Evolutionary conservation across 2,888 invertebrate species (phyloP).

Genomic region (Latheticus oryzae): DNA sequence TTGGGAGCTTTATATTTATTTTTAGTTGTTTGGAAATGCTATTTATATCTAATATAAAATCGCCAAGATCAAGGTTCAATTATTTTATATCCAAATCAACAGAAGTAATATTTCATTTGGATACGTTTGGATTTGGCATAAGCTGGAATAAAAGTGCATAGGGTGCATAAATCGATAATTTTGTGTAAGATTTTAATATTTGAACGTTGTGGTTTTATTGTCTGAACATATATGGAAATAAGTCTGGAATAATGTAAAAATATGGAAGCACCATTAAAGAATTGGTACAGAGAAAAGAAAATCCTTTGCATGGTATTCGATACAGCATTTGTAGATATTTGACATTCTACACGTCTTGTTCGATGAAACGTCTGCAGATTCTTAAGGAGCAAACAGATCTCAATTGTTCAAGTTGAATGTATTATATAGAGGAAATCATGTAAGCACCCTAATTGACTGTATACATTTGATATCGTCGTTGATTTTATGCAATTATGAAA

Average conservation of each 20-base stretch:
- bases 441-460: conserved; percentile 28
- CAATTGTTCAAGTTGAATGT: conserved; percentile 37
- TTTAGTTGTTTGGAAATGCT: too few species aligned
- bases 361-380: conserved; percentile 63
- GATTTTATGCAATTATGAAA: conserved; percentile 13
- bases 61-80: too few species aligned
- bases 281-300: conserved; percentile 31
- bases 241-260: conserved; percentile 34
- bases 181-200: too few species aligned
- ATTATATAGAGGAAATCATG: conserved; percentile 29
- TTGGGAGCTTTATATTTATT: too few species aligned
- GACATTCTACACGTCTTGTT: conserved; percentile 61
- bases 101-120: too few species aligned
- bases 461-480: conserved; percentile 24
- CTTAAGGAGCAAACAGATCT: conserved; percentile 48
- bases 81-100: too few species aligned
- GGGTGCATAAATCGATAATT: too few species aligned
- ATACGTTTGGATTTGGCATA: too few species aligned
- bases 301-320: conserved; percentile 40
- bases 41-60: too few species aligned
- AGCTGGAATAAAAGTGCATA: too few species aligned
- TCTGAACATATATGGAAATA: conserved; percentile 27
- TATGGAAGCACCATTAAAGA: conserved; percentile 32
- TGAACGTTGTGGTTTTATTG: too few species aligned
- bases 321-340: conserved; percentile 48